Conservation (phyloP, 2,113 vertebrate species). For the Monarcha castaneiventris region DNA sequence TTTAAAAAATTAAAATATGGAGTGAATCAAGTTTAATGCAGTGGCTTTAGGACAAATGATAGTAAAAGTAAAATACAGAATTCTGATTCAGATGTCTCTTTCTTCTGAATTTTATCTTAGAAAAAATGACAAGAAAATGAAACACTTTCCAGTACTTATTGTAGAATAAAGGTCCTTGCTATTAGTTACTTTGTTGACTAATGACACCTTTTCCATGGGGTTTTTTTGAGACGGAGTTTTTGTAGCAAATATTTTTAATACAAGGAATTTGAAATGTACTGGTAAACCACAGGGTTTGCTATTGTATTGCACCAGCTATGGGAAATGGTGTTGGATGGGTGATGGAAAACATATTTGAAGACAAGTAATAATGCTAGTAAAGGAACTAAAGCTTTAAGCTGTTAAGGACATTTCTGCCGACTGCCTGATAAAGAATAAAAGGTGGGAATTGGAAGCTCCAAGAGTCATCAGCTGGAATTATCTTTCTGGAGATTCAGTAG, state of each 20-base stretch:
- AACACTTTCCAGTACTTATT: not conserved
- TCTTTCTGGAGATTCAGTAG: not conserved
- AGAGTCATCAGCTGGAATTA: not conserved
- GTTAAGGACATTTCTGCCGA: not conserved
- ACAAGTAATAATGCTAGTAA: not conserved
- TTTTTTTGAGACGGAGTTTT: not conserved
- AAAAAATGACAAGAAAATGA: not conserved
- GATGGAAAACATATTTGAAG: not conserved
- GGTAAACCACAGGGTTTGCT: not conserved
- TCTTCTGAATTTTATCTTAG: not conserved
- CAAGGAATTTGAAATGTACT: not conserved
- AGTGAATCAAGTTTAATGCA: not conserved
- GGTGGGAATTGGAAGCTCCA: not conserved
- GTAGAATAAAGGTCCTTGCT: not conserved
- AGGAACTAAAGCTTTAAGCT: not conserved
- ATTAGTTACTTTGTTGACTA: not conserved
- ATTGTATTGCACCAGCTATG: not conserved
- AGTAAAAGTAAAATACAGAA: not conserved
- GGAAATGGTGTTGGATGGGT: not conserved
- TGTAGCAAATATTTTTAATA: not conserved
- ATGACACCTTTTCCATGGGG: not conserved
- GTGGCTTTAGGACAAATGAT: not conserved
- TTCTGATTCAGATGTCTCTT: not conserved
- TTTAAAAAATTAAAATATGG: not conserved
- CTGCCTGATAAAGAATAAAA: constrained; percentile 20